Conservation (phyloP, 2,888 invertebrate genomes). For the Sclerodermus sp. region DNA sequence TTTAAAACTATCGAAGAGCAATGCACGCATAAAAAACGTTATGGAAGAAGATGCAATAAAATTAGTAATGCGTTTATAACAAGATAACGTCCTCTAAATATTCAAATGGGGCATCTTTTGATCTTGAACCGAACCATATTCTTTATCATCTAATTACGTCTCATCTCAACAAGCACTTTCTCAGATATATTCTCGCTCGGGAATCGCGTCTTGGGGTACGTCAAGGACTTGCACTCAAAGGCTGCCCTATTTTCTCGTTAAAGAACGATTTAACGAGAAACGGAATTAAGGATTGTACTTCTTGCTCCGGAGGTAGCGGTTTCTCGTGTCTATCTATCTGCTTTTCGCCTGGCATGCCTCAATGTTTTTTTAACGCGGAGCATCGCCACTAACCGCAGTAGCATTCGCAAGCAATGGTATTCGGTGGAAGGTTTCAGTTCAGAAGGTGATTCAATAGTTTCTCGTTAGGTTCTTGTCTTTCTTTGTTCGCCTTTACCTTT, state of each 20-base stretch:
- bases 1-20: no score
- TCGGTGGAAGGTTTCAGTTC: conserved; percentile 13
- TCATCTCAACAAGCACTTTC: conserved; percentile 5
- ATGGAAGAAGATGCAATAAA: no score
- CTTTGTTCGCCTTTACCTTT: conserved; percentile 17
- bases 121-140: no score
- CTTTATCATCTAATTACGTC: not conserved
- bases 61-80: no score
- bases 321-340: conserved; percentile 16
- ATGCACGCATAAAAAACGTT: no score
- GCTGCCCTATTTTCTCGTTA: conserved; percentile 33
- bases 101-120: no score
- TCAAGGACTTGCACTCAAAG: conserved; percentile 13
- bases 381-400: conserved; percentile 22
- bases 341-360: not conserved
- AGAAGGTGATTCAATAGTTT: conserved; percentile 33
- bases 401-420: conserved; percentile 12
- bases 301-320: conserved; percentile 14
- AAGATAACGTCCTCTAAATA: no score
- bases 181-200: conserved; percentile 1
- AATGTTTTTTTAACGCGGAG: conserved; percentile 26
- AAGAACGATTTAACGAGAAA: conserved; percentile 37
- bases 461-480: conserved; percentile 27
- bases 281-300: conserved; percentile 36
- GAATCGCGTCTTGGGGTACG: conserved; percentile 13